Evolutionary conservation across 2,888 invertebrate species (phyloP).

Genomic region (Orchesella flavescens): DNA sequence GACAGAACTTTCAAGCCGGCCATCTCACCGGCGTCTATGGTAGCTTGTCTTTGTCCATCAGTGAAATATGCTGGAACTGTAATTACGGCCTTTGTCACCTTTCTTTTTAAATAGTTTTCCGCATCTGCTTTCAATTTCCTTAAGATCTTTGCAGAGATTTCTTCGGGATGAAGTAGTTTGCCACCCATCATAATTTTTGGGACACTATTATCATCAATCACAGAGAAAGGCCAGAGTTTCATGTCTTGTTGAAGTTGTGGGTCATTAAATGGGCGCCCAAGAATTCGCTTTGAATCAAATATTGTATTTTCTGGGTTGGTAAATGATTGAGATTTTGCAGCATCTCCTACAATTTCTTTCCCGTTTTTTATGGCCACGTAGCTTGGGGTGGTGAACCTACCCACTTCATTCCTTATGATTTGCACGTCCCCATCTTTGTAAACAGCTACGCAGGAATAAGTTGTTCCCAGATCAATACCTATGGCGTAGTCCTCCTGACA

Average conservation of each 20-base stretch:
- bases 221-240: slow-evolving; percentile 89
- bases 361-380: slow-evolving; percentile 50
- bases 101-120: slow-evolving; percentile 69
- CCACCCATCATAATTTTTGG: slow-evolving; percentile 14
- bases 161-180: slow-evolving; percentile 26
- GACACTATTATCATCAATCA: slow-evolving; percentile 77
- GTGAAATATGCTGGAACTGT: slow-evolving; percentile 88
- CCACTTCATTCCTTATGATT: slow-evolving; percentile 53
- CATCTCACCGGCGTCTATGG: slow-evolving; percentile 86
- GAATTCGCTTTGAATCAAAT: slow-evolving; percentile 87
- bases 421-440: slow-evolving; percentile 46
- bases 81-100: slow-evolving; percentile 84
- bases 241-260: slow-evolving; percentile 84
- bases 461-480: slow-evolving; percentile 66
- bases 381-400: slow-evolving; percentile 47
- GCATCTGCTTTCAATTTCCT: slow-evolving; percentile 12
- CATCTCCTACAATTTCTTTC: slow-evolving; percentile 71
- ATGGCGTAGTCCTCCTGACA: slow-evolving; percentile 41
- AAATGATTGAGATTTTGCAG: slow-evolving; percentile 45
- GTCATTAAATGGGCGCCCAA: slow-evolving; percentile 87
- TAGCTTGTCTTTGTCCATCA: slow-evolving; percentile 81
- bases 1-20: slow-evolving; percentile 90
- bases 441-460: slow-evolving; percentile 64
- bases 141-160: slow-evolving; percentile 44
- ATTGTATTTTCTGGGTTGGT: slow-evolving; percentile 86